A percentile compares a stretch with the other conserved stretches of the same genome.
phyloP scores from a whole-genome alignment of 2,113 vertebrate species.

The Oncorhynchus keta region DNA sequence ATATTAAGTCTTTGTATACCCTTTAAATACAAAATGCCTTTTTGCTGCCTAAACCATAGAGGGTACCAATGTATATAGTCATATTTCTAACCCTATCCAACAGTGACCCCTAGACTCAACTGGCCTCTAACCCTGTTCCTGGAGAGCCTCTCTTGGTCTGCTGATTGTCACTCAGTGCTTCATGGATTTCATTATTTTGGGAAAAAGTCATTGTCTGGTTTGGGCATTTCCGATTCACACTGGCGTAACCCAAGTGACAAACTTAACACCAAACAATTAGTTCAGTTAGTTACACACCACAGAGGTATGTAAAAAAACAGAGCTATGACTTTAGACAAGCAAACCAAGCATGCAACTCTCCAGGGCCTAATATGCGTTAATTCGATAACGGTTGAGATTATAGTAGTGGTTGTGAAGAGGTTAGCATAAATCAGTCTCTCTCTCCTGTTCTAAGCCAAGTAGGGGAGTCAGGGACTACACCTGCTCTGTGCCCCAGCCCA shows the following conservation, averaged over 20 bases:
- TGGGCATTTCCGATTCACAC: neutral
- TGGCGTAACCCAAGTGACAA: neutral
- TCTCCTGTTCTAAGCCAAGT: neutral
- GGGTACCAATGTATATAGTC: conserved; percentile 26
- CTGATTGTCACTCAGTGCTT: conserved; percentile 29
- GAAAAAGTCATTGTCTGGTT: neutral
- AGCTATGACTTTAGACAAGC: conserved; percentile 1
- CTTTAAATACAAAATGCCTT: conserved; percentile 26
- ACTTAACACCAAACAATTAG: neutral
- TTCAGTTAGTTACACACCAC: neutral
- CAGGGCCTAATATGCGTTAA: neutral
- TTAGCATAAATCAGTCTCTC: neutral
- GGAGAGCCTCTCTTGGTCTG: conserved; percentile 17
- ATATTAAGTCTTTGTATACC: conserved; percentile 28
- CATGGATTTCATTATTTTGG: conserved; percentile 4
- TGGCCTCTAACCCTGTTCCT: conserved; percentile 1
- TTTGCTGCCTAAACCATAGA: conserved; percentile 31
- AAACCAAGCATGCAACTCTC: neutral
- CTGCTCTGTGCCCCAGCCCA: too few relatives aligned
- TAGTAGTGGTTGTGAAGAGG: conserved; percentile 5
- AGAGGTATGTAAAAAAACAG: neutral
- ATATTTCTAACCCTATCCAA: conserved; percentile 25
- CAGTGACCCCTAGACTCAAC: conserved; percentile 29
- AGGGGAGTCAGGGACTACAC: neutral
- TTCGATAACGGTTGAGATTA: conserved; percentile 3